Base-by-base conservation (phyloP, 2,888 invertebrate genomes). In the Heliconius hortense region DNA sequence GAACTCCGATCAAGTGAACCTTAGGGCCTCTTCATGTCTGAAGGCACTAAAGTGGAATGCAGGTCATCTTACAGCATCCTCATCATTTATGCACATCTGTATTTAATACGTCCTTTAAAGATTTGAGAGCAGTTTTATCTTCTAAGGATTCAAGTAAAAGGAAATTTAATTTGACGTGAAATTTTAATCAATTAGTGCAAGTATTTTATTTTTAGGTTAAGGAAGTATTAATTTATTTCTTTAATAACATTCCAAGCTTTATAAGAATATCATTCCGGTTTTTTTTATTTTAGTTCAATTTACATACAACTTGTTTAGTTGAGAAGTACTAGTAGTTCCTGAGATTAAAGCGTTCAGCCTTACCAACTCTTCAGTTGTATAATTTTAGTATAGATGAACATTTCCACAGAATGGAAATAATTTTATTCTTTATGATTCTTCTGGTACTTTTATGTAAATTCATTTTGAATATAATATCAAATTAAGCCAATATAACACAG, bases 71-170 rank as follows among this genome's bases (percentile, higher is more conserved):
- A 21, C 69, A 69, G 69, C 56, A 56, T 69, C 68, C 31, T 68
- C 69, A 69, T 69, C 69, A 56, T 35, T 69, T 69, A 69, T 69
- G 69, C 69, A 69, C 69, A 69, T 69, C 69, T 56, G 69, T 69
- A 56, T 66, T 66, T 69, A 69, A 53, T 69, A 69, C 69, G 56
- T 69, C 31, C 56, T 69, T 69, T 35, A 69, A 56, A 15, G 8
- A 28, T 10, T 56, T 56, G 31, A 69, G 56, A 69, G 56, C 31
- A 56, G 53, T 69, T 68, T 31, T 31, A 31, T 31, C 31, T 69
- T 24, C 11, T 21, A 31, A 53, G 53, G 66, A 53, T 69, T 69
- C 26, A 10, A 68, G 48, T 48, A 35, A 15, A 69, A 69, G 69
- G 69, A 68, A 68, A n/a, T 26, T 67, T n/a, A 18, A 10, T 48